Conservation (phyloP, 2,797 vertebrate species). For the Enteromius anoplus region DNA sequence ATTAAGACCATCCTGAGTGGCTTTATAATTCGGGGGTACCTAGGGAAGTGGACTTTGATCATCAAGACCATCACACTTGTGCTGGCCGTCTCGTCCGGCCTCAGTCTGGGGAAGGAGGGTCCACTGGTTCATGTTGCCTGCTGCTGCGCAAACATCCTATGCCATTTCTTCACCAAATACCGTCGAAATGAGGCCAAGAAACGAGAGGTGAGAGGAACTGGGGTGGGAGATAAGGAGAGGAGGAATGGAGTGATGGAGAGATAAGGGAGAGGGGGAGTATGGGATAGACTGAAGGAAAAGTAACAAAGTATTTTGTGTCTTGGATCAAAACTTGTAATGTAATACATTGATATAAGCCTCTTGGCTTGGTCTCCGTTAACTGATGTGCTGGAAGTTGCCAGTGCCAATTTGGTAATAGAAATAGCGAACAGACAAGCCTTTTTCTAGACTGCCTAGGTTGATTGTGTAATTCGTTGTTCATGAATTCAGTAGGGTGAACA, state of each 20-base stretch:
- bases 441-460: slow-evolving; percentile 4
- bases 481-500: neutral
- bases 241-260: slow-evolving; percentile 9
- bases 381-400: slow-evolving; percentile 31
- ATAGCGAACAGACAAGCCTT: slow-evolving; percentile 1
- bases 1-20: slow-evolving; percentile 98
- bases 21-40: slow-evolving; percentile 96
- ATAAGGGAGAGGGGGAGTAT: slow-evolving; percentile 18
- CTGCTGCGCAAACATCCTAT: slow-evolving; percentile 96
- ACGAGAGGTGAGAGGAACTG: slow-evolving; percentile 81
- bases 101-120: slow-evolving; percentile 95
- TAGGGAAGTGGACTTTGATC: slow-evolving; percentile 96
- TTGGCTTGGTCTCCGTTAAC: slow-evolving; percentile 31
- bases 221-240: neutral
- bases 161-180: slow-evolving; percentile 96
- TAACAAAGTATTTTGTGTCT: slow-evolving; percentile 50
- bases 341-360: slow-evolving; percentile 49
- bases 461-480: neutral
- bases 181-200: slow-evolving; percentile 95
- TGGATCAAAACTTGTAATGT: slow-evolving; percentile 48
- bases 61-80: slow-evolving; percentile 96
- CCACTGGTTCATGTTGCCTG: slow-evolving; percentile 96
- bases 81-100: slow-evolving; percentile 90
- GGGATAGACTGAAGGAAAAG: slow-evolving; percentile 41
- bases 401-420: slow-evolving; percentile 28